Evolutionary conservation across 2,113 vertebrate species (phyloP).

Genomic region (Stigmatopora nigra): DNA sequence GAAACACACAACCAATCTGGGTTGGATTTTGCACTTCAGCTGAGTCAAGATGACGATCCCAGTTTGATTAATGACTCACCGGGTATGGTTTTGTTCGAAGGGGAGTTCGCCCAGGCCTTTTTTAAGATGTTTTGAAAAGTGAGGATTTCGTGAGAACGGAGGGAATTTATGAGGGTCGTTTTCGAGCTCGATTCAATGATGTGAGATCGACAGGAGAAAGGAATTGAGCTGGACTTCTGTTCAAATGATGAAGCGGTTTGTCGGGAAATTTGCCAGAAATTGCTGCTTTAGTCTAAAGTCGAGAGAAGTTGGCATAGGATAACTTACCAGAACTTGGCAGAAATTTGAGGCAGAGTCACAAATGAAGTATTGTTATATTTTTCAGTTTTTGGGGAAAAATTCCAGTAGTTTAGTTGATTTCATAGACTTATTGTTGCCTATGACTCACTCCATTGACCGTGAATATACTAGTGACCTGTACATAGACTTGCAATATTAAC

Average conservation of each 20-base stretch:
- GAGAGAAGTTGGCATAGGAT: neutral
- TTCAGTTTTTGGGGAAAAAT: too few relatives aligned
- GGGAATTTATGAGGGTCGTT: conserved; percentile 38
- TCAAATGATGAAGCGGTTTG: conserved; percentile 20
- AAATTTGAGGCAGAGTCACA: neutral
- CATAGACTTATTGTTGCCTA: too few relatives aligned
- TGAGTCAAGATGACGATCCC: conserved; percentile 45
- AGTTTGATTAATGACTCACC: conserved; percentile 50
- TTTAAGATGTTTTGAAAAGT: conserved; percentile 40
- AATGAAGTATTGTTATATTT: too few relatives aligned
- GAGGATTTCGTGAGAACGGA: conserved; percentile 39
- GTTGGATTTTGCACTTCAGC: conserved; percentile 36
- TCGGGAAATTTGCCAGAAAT: conserved; percentile 15
- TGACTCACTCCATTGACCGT: too few relatives aligned
- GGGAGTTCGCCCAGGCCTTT: conserved; percentile 16
- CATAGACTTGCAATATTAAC: too few relatives aligned
- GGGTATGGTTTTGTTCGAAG: conserved; percentile 33
- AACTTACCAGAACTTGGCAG: neutral
- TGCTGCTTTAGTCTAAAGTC: conserved; percentile 7
- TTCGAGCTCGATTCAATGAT: conserved; percentile 28
- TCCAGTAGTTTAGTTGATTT: too few relatives aligned
- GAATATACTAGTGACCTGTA: too few relatives aligned
- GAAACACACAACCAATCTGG: conserved; percentile 39
- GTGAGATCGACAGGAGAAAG: conserved; percentile 38
- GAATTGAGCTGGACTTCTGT: conserved; percentile 18